Conservation (phyloP, 2,113 vertebrate genomes). For the Callipepla squamata region DNA sequence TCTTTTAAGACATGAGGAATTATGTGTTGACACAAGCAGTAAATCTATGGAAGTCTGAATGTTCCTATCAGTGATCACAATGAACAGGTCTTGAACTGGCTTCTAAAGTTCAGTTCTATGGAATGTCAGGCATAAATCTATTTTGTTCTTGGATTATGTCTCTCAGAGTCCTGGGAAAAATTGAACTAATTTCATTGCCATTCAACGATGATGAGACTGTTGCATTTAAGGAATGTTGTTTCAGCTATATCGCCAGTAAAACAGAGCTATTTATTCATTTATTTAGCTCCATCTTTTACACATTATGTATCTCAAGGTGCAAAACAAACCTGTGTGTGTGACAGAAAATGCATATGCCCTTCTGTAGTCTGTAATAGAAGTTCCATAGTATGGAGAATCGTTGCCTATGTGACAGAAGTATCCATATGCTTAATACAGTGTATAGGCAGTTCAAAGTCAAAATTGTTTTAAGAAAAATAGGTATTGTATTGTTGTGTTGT, state of each 20-base stretch:
- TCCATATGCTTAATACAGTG: not conserved
- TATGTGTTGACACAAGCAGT: not conserved
- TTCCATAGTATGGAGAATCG: conserved; percentile 37
- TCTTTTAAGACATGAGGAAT: not conserved
- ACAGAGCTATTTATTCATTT: conserved; percentile 28
- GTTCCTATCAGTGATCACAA: not conserved
- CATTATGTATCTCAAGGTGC: not conserved
- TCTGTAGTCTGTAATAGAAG: conserved; percentile 51
- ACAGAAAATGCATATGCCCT: conserved; percentile 37
- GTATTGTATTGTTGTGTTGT: not conserved
- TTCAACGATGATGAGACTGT: not conserved
- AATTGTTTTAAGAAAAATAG: not conserved
- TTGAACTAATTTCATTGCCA: not conserved
- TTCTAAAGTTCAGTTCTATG: not conserved
- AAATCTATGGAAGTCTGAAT: not conserved
- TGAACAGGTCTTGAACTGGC: not conserved
- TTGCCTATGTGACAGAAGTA: not conserved
- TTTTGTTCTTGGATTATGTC: not conserved
- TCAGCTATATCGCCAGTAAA: not conserved
- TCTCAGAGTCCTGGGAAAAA: not conserved
- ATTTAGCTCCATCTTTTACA: not conserved
- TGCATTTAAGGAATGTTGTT: conserved; percentile 44
- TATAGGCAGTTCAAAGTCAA: not conserved
- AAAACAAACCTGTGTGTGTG: not conserved
- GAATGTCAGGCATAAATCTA: not conserved